Base-by-base conservation (phyloP, 2,888 invertebrate genomes). In the Fragum fragum region DNA sequence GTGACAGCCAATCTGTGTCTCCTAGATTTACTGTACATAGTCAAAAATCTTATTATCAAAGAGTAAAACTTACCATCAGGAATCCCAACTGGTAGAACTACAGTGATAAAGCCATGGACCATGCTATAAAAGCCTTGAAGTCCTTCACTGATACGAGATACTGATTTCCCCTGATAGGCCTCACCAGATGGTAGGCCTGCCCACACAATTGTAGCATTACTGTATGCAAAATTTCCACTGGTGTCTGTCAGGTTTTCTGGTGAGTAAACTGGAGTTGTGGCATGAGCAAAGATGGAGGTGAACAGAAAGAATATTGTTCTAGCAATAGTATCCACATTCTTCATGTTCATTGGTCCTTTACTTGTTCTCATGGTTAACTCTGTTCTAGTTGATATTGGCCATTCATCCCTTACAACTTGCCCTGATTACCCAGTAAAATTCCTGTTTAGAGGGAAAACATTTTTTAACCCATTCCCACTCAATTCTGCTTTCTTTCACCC, bases 171-270 rank as follows among this genome's bases (percentile, higher is more conserved):
- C 18, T 36, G 32, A 47, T 87, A 88, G 1, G 81, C 21, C 23
- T 73, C 70, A 32, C 81, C 82, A 6, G 72, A 21, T 1, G 88
- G 85, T 14, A 85, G 55, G 23, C 59, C 61, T 11, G 81, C 82
- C 87, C 87, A 88, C 1, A 79, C 76, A 26, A 88, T 80, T 11
- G 63, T 59, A 47, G 87, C 79, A 69, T 79, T 70, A 28, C 68
- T 71, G 63, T 83, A 82, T 0, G 87, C 88, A n/a, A 70, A 53
- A 73, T 88, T 88, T 26, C 88, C 88, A 32, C 57, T 76, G 11
- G 79, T 29, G 57, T 88, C 88, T 28, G 82, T 69, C 26, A 87
- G 28, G 28, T 79, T 82, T 18, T 68, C 68, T 23, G 83, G 79
- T 7, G 75, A 71, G 59, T 83, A 79, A 0, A 83, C 79, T 21